A percentile compares a stretch with the other conserved stretches of the same genome.
These are phyloP conservation scores for Brienomyrus brachyistius DNA, from an alignment of 2,113 vertebrate species.

Conservation along the genomic window DNA sequence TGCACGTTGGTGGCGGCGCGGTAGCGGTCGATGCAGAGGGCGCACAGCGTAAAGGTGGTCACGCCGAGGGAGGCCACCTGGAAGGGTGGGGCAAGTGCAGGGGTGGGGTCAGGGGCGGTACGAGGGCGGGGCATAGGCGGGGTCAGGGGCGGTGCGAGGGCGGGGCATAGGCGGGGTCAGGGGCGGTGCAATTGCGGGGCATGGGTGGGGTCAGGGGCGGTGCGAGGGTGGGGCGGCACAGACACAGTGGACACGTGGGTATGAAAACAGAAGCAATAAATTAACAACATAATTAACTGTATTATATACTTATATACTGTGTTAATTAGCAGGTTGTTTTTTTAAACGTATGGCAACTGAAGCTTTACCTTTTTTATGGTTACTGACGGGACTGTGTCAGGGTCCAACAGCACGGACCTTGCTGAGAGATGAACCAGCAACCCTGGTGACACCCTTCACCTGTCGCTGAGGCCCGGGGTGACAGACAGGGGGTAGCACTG, in stretches of 20 bases:
- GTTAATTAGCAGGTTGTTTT: neutral
- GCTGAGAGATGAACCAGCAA: neutral
- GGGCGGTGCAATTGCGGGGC: no score
- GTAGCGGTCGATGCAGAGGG: conserved; percentile 92
- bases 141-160: no score
- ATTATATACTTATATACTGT: neutral
- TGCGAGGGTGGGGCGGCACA: neutral
- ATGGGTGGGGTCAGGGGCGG: neutral
- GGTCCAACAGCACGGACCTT: neutral
- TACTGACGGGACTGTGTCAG: neutral
- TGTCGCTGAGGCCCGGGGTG: neutral
- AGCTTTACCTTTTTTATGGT: neutral
- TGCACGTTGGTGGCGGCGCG: conserved; percentile 88
- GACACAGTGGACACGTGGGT: neutral
- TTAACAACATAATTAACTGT: neutral
- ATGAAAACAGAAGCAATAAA: neutral
- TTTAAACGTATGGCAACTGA: neutral
- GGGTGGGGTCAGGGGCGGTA: no score
- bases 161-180: no score
- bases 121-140: no score
- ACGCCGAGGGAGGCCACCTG: conserved; percentile 92
- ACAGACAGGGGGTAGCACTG: neutral
- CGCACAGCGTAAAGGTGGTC: conserved; percentile 87
- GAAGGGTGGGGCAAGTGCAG: no score
- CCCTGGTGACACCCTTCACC: neutral